Conservation (phyloP, 2,113 vertebrate genomes). For the Pygoscelis adeliae region DNA sequence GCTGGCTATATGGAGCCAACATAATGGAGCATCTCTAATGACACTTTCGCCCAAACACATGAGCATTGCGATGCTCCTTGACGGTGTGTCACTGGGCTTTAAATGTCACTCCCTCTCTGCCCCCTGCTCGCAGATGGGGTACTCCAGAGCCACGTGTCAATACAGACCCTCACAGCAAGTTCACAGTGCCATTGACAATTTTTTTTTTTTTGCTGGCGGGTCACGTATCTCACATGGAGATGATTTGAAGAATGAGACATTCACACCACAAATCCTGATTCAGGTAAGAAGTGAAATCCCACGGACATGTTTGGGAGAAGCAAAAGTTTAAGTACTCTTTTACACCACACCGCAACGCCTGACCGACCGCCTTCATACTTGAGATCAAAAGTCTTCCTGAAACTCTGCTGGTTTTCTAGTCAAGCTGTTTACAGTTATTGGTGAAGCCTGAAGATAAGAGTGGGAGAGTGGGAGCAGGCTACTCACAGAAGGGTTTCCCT, state of each 20-base stretch:
- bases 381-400: not conserved
- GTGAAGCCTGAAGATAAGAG: not conserved
- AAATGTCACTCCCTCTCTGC: not conserved
- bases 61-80: fast-evolving
- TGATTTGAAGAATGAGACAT: not conserved
- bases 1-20: fast-evolving
- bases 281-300: not conserved
- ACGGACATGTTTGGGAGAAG: not conserved
- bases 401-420: not conserved
- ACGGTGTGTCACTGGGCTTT: not conserved
- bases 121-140: not conserved
- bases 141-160: not conserved
- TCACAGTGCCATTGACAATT: not conserved
- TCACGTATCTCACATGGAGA: not conserved
- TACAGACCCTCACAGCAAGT: not conserved
- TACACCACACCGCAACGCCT: not conserved
- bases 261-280: not conserved
- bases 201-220: not conserved
- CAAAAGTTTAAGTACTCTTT: not conserved
- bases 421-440: not conserved
- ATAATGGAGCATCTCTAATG: fast-evolving
- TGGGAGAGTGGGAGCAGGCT: not conserved
- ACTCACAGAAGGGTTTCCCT: not conserved
- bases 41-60: fast-evolving
- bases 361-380: fast-evolving